A percentile compares a stretch with the other conserved stretches of the same genome.
These are phyloP conservation scores for Ochropleura plecta DNA, from an alignment of 2,888 invertebrate genomes.

Conservation along the genomic window DNA sequence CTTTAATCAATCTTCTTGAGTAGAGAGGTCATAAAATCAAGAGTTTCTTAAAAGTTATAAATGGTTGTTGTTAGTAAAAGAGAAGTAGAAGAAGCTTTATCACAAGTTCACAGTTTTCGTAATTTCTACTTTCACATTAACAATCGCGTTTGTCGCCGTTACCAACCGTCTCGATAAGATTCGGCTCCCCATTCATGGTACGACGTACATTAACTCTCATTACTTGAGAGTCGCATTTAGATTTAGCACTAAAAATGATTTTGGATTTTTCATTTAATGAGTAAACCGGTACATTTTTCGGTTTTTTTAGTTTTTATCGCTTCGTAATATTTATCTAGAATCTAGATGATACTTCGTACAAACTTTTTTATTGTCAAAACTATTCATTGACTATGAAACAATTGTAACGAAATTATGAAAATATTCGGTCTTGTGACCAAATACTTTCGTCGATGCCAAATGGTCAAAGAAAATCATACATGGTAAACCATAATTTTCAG, in stretches of 20 bases:
- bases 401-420: neutral
- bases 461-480: no score
- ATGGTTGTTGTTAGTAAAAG: slow-evolving; percentile 59
- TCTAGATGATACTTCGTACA: neutral
- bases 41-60: slow-evolving; percentile 51
- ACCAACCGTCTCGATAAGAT: slow-evolving; percentile 59
- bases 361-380: neutral
- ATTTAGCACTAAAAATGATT: slow-evolving; percentile 8
- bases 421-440: neutral
- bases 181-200: slow-evolving; percentile 40
- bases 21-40: slow-evolving; percentile 21
- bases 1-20: slow-evolving; percentile 15
- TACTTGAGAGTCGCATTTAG: slow-evolving; percentile 13
- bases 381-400: neutral
- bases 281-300: neutral
- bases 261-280: neutral
- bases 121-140: slow-evolving; percentile 59
- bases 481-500: no score
- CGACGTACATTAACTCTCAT: slow-evolving; percentile 28
- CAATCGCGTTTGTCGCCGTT: slow-evolving; percentile 63
- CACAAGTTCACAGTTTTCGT: slow-evolving; percentile 61
- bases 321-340: neutral
- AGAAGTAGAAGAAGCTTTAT: slow-evolving; percentile 69
- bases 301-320: neutral
- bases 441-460: no score